Base-by-base conservation (phyloP, 2,888 invertebrate genomes). In the Mesopsocus fuscifrons region DNA sequence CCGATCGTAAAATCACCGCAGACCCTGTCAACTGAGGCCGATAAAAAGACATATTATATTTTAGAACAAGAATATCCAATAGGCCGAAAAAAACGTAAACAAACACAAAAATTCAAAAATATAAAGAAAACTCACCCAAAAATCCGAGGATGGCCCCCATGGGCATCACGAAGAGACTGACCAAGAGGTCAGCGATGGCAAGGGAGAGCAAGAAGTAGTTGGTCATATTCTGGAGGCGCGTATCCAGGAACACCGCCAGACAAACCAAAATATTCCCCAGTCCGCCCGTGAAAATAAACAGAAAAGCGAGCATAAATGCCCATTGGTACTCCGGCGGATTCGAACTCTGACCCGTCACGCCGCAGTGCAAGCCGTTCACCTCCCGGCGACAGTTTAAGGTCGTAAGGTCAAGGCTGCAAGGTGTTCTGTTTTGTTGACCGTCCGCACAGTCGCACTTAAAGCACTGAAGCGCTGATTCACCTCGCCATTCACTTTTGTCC, bases 81-180 rank as follows among this genome's bases (percentile, higher is more conserved):
- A n/a, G n/a, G n/a, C n/a, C n/a, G n/a, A n/a, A n/a, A n/a, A n/a
- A n/a, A n/a, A n/a, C n/a, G n/a, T n/a, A n/a, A n/a, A n/a, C n/a
- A n/a, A n/a, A n/a, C n/a, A n/a, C n/a, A n/a, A n/a, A n/a, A 26
- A 26, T 26, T 26, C 6, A 26, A 26, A 26, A 9, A 26, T 26
- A 6, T 6, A 6, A 26, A 21, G 11, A 8, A 18, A 21, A 58
- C 83, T 82, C 60, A 92, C 92, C 92, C 55, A 88, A 67, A 64
- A 94, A 84, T 57, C 89, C 91, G 21, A 85, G 87, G 53, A 92
- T 79, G 30, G 94, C 89, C 46, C 88, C 88, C 59, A 92, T 71
- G 3, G 94, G 94, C 94, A 95, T 95, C 44, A 94, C 94, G 56
- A 92, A 81, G 48, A 89, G 64, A 55, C 88, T 89, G 57, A 94